Evolutionary conservation across 2,888 invertebrate species (phyloP), one percentile per base, ranked within the genome.

Genomic region (Amiota communis): DNA sequence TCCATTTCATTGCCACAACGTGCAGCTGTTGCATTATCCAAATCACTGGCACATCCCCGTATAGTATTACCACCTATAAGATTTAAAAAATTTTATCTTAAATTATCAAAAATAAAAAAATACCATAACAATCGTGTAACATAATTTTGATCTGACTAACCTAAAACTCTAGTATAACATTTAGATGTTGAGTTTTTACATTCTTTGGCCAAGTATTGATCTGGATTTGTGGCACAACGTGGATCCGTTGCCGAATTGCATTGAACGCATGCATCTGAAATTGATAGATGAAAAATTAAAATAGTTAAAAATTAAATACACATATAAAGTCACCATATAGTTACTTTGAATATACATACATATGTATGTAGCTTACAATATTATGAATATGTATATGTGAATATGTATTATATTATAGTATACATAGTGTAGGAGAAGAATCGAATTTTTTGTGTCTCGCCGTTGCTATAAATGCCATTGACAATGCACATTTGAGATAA

Each of bases 191-290:
- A 70, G 36, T 82, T 84, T 0, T 56, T 13, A 72, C 89, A 89
- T 53, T 85, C 81, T 71, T 86, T 87, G 70, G 87, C 78, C 72
- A 89, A 46, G 53, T 83, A 82, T n/a, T 76, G 75, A 3, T 85
- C 75, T 0, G 89, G 87, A 68, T 81, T 79, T n/a, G 81, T 84
- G 71, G 88, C 89, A 65, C 89, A 89, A 63, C 80, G 85, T 1
- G 77, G 74, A 61, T 89, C 85, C 9, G 57, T 75, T 57, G 80
- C 76, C 2, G 89, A 89, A 71, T 82, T 79, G 76, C 89, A 89
- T 71, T 89, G 89, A 10, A 89, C 86, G 67, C 89, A 89, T 15
- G 84, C 75, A 71, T 87, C 89, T 89, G 70, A 8, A 76, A 65
- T 23, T 36, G 20, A 15, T 65, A 46, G n/a, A n/a, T 10, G 2